These are phyloP conservation scores for Melanotaenia duboulayi DNA, from an alignment of 2,113 vertebrate genomes.

Conservation along the genomic window DNA sequence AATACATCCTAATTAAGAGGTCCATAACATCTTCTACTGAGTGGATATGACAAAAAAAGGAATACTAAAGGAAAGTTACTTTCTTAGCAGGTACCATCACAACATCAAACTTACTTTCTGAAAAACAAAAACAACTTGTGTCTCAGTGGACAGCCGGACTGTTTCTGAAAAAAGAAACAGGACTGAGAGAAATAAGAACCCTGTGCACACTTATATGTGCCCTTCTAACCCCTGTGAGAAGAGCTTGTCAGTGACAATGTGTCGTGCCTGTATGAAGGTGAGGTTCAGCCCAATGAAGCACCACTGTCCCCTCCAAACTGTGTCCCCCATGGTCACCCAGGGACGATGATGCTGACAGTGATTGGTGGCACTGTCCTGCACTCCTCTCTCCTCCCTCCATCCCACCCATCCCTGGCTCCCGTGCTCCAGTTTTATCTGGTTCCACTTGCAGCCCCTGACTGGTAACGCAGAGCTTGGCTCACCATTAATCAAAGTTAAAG, in stretches of 20 bases:
- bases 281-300: constrained; percentile 74
- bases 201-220: constrained; percentile 28
- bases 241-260: constrained; percentile 66
- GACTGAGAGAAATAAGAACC: constrained; percentile 1
- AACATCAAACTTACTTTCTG: not conserved
- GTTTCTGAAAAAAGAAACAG: constrained; percentile 20
- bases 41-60: too few species aligned
- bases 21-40: too few species aligned
- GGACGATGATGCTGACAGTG: constrained; percentile 77
- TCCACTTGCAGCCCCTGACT: constrained; percentile 76
- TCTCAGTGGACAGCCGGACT: constrained; percentile 15
- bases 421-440: constrained; percentile 78
- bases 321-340: constrained; percentile 67
- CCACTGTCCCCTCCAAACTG: constrained; percentile 64
- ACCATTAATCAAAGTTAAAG: constrained; percentile 83
- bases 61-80: not conserved
- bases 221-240: constrained; percentile 46
- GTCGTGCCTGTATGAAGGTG: constrained; percentile 56
- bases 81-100: not conserved
- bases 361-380: constrained; percentile 77
- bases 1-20: too few species aligned
- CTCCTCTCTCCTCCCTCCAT: constrained; percentile 59
- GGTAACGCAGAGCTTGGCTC: constrained; percentile 79
- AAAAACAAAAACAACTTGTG: too few species aligned
- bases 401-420: constrained; percentile 64